A percentile compares a stretch with the other conserved stretches of the same genome.
phyloP scores from a whole-genome alignment of 2,888 invertebrate genomes.

The Auanema freiburgensis region DNA sequence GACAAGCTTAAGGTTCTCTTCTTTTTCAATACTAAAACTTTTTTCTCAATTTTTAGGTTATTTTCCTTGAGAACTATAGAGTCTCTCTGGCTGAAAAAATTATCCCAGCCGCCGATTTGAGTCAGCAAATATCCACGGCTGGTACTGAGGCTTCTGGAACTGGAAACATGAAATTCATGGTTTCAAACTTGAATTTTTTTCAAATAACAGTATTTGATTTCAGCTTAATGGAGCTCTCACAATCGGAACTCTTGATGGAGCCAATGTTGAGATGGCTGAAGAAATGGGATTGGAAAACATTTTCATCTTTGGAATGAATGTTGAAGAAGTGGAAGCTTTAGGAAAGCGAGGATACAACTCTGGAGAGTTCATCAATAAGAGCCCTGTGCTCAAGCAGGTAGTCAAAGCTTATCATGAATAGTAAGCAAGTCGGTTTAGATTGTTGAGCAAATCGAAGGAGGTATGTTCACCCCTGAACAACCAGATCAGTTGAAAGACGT shows the following conservation, averaged over 20 bases:
- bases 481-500: constrained; percentile 80
- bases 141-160: constrained; percentile 99
- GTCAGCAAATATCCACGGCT: constrained; percentile 97
- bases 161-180: constrained; percentile 99
- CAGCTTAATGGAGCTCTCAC: constrained; percentile 93
- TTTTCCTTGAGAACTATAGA: constrained; percentile 95
- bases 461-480: constrained; percentile 84
- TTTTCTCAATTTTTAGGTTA: too few species aligned
- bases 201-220: too few species aligned
- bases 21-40: too few species aligned
- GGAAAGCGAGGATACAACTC: constrained; percentile 77
- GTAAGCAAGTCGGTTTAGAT: too few species aligned
- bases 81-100: constrained; percentile 97
- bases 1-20: constrained; percentile 77
- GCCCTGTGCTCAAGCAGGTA: constrained; percentile 80
- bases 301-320: constrained; percentile 93
- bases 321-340: constrained; percentile 78
- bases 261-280: constrained; percentile 94
- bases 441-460: constrained; percentile 91
- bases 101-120: constrained; percentile 96
- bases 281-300: constrained; percentile 95
- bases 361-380: constrained; percentile 84
- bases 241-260: constrained; percentile 98
- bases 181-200: too few species aligned
- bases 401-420: too few species aligned